These are phyloP conservation scores for Coreius guichenoti DNA, from an alignment of 2,797 vertebrate species.

Conservation along the genomic window DNA sequence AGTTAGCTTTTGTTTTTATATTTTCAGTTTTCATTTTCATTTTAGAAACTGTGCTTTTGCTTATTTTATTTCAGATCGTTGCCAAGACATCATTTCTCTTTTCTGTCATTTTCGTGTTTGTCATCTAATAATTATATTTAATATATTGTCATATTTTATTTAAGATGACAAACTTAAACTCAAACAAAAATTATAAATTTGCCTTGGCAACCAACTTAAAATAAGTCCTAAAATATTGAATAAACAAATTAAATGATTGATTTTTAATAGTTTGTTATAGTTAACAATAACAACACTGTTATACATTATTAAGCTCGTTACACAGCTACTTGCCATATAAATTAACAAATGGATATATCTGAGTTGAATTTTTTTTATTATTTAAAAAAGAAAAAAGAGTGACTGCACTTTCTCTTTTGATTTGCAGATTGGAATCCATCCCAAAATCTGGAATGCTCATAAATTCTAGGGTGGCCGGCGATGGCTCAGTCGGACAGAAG, in stretches of 20 bases:
- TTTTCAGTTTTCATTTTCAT: background rate
- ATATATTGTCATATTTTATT: background rate
- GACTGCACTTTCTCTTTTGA: background rate
- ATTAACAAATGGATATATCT: background rate
- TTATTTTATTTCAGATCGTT: background rate
- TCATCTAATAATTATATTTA: background rate
- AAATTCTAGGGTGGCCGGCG: slow-evolving; percentile 72
- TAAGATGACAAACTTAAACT: background rate
- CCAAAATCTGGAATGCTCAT: slow-evolving; percentile 55
- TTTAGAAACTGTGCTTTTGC: background rate
- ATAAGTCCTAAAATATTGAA: background rate
- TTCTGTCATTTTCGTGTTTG: background rate
- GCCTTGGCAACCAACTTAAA: background rate
- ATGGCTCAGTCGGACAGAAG: slow-evolving; percentile 86
- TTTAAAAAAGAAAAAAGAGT: background rate
- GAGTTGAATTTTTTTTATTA: too few relatives aligned
- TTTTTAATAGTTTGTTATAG: background rate
- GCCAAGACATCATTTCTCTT: background rate
- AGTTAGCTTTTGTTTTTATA: background rate
- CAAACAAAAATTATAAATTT: background rate
- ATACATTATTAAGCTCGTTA: background rate
- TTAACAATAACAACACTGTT: background rate
- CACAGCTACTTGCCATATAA: background rate
- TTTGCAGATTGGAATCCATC: slow-evolving; percentile 59
- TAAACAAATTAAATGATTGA: background rate